Conservation (phyloP, 2,888 invertebrate genomes). For the Dascillus cervinus region DNA sequence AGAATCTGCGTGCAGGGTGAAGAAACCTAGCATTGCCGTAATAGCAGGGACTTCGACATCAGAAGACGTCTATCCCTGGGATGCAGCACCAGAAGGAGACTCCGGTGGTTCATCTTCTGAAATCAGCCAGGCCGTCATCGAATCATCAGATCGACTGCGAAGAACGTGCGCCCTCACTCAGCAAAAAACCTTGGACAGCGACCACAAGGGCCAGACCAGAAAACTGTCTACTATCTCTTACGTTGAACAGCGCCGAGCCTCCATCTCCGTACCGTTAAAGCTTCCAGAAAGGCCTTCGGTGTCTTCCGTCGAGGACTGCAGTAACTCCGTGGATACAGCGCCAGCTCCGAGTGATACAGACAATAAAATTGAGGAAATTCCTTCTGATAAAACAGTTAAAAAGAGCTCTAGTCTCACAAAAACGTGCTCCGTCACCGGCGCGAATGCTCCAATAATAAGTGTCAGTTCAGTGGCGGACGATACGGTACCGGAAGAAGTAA, state of each 20-base stretch:
- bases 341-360: slow-evolving; percentile 32
- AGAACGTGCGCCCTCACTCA: slow-evolving; percentile 57
- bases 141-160: slow-evolving; percentile 52
- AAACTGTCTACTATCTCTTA: slow-evolving; percentile 36
- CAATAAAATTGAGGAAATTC: slow-evolving; percentile 30
- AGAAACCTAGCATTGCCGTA: slow-evolving; percentile 39
- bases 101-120: slow-evolving; percentile 64
- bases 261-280: slow-evolving; percentile 38
- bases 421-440: slow-evolving; percentile 38
- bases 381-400: slow-evolving; percentile 36
- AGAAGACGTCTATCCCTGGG: slow-evolving; percentile 56
- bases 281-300: slow-evolving; percentile 29
- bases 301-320: slow-evolving; percentile 45
- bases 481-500: no score
- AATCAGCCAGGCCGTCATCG: slow-evolving; percentile 51
- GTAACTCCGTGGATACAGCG: slow-evolving; percentile 20
- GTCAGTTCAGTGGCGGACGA: slow-evolving; percentile 67
- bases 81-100: slow-evolving; percentile 24
- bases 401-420: slow-evolving; percentile 39
- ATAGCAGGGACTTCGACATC: slow-evolving; percentile 41
- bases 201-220: slow-evolving; percentile 30
- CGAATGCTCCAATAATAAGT: slow-evolving; percentile 56
- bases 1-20: slow-evolving; percentile 31
- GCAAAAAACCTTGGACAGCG: slow-evolving; percentile 61
- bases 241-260: slow-evolving; percentile 37